Evolutionary conservation across 2,888 invertebrate genomes (phyloP), one percentile per base, ranked within the genome.

Genomic region (Lathronympha strigana): DNA sequence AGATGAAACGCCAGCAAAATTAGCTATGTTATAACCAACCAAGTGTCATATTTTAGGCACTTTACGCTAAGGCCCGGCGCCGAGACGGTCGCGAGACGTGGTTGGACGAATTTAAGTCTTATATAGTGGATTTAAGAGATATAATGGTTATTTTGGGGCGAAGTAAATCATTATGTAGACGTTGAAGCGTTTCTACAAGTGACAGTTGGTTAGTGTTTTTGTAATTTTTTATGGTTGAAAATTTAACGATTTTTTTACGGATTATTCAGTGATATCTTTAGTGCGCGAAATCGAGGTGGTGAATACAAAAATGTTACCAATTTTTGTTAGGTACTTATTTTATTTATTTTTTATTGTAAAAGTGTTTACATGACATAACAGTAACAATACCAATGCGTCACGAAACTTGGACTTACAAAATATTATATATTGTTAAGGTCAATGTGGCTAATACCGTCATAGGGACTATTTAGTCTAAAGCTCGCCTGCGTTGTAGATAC

Each of bases 1-100:
- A 72, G 76, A 81, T 81, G 81, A 79, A 78, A 80, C 76, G 79
- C 61, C 79, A 73, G 75, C 77, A 74, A 78, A 85, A 84, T 85
- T 84, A 85, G 81, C 79, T 72, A 80, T 79, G 83, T 81, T 81
- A 83, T 83, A 83, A 81, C 83, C 82, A 76, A 63, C 83, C 82
- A 76, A 63, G 71, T 68, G 68, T 67, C 76, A 81, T 83, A 86
- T 83, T 80, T 84, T 81, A 83, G 69, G 67, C 80, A 82, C 78
- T 85, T 84, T 83, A 84, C 76, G 71, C 69, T 79, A 78, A 75
- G 79, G 53, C 51, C 15, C 21, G 50, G 51, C 38, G 60, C 61
- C 49, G 49, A 61, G 40, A 66, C 40, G 15, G 17, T 40, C 49
- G 19, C 21, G 38, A 54, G 47, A 54, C 38, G 25, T 17, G 40